Base-by-base conservation (phyloP, 2,113 vertebrate species). In the Centropus bengalensis region DNA sequence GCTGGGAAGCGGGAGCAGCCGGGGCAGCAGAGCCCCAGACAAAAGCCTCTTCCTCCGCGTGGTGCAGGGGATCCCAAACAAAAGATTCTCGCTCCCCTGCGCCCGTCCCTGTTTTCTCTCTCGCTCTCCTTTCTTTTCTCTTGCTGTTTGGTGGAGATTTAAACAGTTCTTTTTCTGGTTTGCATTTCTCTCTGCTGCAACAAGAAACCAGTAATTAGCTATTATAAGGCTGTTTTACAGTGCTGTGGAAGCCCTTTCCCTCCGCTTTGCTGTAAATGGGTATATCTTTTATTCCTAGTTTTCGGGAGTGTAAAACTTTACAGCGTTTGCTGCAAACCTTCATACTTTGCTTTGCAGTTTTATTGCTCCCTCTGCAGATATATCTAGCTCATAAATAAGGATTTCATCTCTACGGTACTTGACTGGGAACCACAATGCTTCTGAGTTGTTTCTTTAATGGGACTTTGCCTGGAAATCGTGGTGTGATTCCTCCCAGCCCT, bases 241-340 rank as follows among this genome's bases (percentile, higher is more conserved):
- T 88, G 49, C 22, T 79, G 54, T 60, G 85, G 86, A 95, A 97
- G 67, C 92, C 94, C 92, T 88, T 97, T 95, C 97, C 87, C 91
- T 83, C 96, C 96, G 64, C 97, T 97, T 89, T 81, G 94, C 58
- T 97, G 96, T 96, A 92, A 97, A 95, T 58, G 95, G 92, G 89
- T 87, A 5, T 78, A 91, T 96, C 94, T 97, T 98, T 98, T 97
- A 97, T 97, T 96, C 96, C 94, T 91, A 82, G 96, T 97, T 98
- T 98, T 97, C 90, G 62, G 97, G 93, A 96, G 96, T 58, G 96
- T 98, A 98, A 98, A 98, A 98, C 96, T 98, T 98, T 96, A 98
- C 90, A 88, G 88, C 84, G 0, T 90, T 97, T 93, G 79, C 97
- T 86, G 96, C 97, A 95, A 97, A 96, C 97, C 97, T 96, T 96